These are phyloP conservation scores for Ardeotis arabs DNA, from an alignment of 2,113 vertebrate species.

Conservation along the genomic window DNA sequence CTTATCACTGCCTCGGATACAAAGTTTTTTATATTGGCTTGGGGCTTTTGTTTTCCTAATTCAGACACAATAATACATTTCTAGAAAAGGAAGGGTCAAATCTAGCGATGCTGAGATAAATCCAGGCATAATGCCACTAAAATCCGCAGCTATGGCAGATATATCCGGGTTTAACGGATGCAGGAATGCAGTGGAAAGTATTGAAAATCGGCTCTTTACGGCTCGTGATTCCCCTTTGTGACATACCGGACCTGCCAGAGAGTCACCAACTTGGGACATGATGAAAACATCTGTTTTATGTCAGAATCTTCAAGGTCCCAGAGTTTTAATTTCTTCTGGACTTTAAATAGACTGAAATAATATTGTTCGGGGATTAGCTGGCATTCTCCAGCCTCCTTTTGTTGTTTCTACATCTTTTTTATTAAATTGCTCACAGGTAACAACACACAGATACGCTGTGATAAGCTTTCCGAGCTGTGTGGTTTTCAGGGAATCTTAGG, in stretches of 20 bases:
- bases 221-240: not conserved
- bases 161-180: not conserved
- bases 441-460: not conserved
- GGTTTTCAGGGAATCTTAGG: not conserved
- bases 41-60: not conserved
- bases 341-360: constrained; percentile 61
- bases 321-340: constrained; percentile 20
- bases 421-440: constrained; percentile 58
- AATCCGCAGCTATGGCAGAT: not conserved
- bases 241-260: not conserved
- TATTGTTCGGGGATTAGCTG: constrained; percentile 28
- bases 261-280: not conserved
- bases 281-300: constrained; percentile 37
- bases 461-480: not conserved
- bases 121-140: not conserved
- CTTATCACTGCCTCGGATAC: not conserved
- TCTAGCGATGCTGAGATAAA: not conserved
- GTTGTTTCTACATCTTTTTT: constrained; percentile 30
- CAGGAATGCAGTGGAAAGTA: not conserved
- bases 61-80: not conserved
- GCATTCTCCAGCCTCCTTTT: constrained; percentile 16
- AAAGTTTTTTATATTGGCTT: not conserved
- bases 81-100: not conserved
- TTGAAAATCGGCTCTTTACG: not conserved
- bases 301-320: not conserved